Conservation (phyloP, 1,140 invertebrate species). For the Druon quercuslanigerum region DNA sequence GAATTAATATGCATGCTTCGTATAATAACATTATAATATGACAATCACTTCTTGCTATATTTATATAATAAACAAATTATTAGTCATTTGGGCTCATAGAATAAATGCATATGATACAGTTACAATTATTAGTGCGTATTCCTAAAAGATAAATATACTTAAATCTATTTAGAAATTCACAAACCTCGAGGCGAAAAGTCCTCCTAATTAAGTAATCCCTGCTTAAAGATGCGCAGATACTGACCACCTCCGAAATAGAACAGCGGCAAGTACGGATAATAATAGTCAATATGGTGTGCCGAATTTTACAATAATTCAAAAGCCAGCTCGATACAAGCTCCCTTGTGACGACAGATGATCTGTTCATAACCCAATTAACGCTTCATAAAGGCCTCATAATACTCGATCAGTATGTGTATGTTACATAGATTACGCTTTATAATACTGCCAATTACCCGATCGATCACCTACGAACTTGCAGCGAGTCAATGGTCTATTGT, state of each 20-base stretch:
- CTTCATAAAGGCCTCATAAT: slow-evolving; percentile 59
- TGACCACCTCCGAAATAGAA: background rate
- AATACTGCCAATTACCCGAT: slow-evolving; percentile 61
- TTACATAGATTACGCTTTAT: slow-evolving; percentile 52
- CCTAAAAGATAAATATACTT: too few relatives aligned
- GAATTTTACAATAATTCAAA: background rate
- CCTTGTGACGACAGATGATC: slow-evolving; percentile 32
- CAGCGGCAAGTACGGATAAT: background rate
- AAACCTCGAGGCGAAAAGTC: too few relatives aligned
- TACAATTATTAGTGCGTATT: too few relatives aligned
- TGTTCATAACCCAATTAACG: slow-evolving; percentile 57
- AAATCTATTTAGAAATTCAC: too few relatives aligned
- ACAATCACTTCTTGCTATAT: too few relatives aligned
- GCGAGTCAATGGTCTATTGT: background rate
- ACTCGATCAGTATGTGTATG: slow-evolving; percentile 40
- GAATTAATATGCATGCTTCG: too few relatives aligned
- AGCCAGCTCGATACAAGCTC: background rate
- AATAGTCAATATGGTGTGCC: background rate
- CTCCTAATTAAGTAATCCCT: too few relatives aligned
- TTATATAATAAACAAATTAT: too few relatives aligned
- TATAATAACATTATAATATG: too few relatives aligned
- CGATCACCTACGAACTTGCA: slow-evolving; percentile 48
- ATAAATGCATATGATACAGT: too few relatives aligned
- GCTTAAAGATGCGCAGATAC: too few relatives aligned
- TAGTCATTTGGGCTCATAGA: too few relatives aligned